These are phyloP conservation scores for Piprites chloris DNA, from an alignment of 2,113 vertebrate species.

Conservation along the genomic window DNA sequence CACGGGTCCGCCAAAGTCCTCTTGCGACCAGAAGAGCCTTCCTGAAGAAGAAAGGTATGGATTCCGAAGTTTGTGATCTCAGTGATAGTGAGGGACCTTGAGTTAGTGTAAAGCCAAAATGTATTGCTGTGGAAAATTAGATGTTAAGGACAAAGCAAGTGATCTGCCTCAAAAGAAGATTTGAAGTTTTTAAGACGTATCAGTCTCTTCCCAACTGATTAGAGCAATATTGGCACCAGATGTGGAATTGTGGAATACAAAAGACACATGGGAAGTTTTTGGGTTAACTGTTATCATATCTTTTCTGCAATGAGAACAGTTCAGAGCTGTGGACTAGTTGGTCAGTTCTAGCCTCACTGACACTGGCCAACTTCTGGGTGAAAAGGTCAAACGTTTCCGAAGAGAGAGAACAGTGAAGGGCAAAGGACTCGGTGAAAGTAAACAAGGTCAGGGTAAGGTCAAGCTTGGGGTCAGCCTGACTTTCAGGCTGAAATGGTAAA, in stretches of 20 bases:
- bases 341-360: background rate
- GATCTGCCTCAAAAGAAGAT: background rate
- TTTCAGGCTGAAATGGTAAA: constrained; percentile 64
- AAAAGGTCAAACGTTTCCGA: constrained; percentile 48
- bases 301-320: background rate
- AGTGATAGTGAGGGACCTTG: background rate
- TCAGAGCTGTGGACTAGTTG: background rate
- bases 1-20: constrained; percentile 90
- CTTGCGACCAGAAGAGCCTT: constrained; percentile 88
- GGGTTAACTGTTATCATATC: background rate
- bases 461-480: constrained; percentile 44
- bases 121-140: background rate
- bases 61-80: background rate
- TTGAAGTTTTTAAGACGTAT: background rate
- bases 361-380: constrained; percentile 2
- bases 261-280: background rate
- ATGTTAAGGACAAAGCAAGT: background rate
- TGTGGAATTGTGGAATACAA: background rate
- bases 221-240: constrained; percentile 20
- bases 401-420: constrained; percentile 20
- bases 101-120: background rate
- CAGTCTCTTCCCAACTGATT: background rate
- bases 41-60: constrained; percentile 96
- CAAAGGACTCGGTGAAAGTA: constrained; percentile 25
- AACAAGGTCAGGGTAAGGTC: constrained; percentile 66